Base-by-base conservation (phyloP, 1,140 invertebrate species). In the Lethrus apterus region DNA sequence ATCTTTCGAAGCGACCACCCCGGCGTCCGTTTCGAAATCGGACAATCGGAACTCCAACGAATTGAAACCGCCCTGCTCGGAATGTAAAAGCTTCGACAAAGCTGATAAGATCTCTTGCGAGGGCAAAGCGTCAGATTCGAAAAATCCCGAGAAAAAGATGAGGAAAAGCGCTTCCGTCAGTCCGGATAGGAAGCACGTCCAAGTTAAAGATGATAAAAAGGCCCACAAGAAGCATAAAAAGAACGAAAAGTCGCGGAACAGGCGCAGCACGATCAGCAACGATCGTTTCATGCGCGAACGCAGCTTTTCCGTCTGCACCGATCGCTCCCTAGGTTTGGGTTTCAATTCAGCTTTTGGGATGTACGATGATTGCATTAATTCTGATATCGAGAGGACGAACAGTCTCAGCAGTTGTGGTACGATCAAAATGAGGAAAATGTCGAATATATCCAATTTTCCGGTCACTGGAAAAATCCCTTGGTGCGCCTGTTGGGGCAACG, bases 401-500 rank as follows among this genome's bases (percentile, higher is more conserved):
- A 83, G 80, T 53, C 59, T 79, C 40, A 76, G 69, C 3, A 82
- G 77, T 45, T 77, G 79, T 46, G 59, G 74, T 54, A 60, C 64
- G 43, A 66, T 66, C 54, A 67, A 72, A 48, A 70, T 65, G 1
- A 67, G 71, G 55, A 81, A 78, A 55, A 67, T 66, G 13, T 68
- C 78, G 9, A 81, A 80, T 44, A 67, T 76, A 29, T 78, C 78
- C 1, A 70, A 65, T 0, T 56, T 61, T 32, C 57, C 51, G 5
- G 36, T 55, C 19, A 78, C 76, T 47, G 81, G 77, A 21, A 86
- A 79, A 60, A 82, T 87, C 52, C 87, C 86, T 0, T 90, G 87
- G 86, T 89, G 86, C 57, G 86, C 83, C 0, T 89, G 87, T 57
- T 89, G 86, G 86, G 87, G 87, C 8, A 89, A 89, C 50, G 85